A percentile compares a stretch with the other conserved stretches of the same genome.
phyloP scores from a whole-genome alignment of 2,888 invertebrate genomes.

The Panzeria rudis region DNA sequence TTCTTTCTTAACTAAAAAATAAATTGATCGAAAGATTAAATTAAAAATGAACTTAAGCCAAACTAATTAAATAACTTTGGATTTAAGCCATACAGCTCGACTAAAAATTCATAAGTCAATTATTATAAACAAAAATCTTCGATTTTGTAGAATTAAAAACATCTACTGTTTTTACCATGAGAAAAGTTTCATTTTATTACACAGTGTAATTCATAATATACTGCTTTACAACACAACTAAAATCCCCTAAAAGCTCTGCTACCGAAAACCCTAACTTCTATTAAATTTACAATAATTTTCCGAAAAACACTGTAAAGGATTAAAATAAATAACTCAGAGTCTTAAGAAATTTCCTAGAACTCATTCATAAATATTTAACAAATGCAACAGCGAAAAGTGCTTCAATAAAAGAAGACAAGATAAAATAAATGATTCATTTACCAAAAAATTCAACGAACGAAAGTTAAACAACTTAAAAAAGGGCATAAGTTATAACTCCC shows the following conservation, averaged over 20 bases:
- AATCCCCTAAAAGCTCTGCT: neutral
- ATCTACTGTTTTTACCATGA: no score
- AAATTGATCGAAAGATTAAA: no score
- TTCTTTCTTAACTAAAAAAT: no score
- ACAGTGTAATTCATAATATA: no score
- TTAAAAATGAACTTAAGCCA: no score
- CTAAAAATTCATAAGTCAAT: no score
- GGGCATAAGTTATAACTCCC: constrained; percentile 53
- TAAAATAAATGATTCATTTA: constrained; percentile 62
- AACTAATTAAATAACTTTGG: no score
- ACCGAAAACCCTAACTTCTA: constrained; percentile 14
- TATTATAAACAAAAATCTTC: no score
- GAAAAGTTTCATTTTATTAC: no score
- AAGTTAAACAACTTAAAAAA: constrained; percentile 42
- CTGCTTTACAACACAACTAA: neutral
- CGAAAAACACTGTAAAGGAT: constrained; percentile 48
- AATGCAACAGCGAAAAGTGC: constrained; percentile 57
- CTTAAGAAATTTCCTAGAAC: constrained; percentile 43
- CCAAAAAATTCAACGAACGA: constrained; percentile 52
- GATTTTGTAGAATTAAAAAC: no score
- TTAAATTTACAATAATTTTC: neutral
- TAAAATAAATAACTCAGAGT: constrained; percentile 43
- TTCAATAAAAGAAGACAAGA: constrained; percentile 36
- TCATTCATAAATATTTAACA: constrained; percentile 67
- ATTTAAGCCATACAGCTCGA: no score